phyloP scores from a whole-genome alignment of 2,113 vertebrate genomes.

The Psilopsiagon aymara region DNA sequence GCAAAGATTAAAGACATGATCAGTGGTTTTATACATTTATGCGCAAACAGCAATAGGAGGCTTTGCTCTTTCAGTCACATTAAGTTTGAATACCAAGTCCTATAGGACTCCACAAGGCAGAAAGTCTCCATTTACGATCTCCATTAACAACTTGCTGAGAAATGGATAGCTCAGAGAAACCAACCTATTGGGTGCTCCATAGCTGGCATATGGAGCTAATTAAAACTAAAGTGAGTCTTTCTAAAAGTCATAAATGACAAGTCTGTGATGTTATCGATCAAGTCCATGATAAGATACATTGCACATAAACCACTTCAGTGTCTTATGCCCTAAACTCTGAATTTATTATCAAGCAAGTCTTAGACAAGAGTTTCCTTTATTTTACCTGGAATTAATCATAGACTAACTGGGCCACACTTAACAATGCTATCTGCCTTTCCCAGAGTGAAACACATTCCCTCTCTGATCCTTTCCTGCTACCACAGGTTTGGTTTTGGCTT shows the following conservation, averaged over 20 bases:
- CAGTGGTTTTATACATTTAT: neutral
- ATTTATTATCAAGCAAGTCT: neutral
- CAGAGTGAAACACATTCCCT: neutral
- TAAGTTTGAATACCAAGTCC: accelerated
- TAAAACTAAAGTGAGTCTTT: neutral
- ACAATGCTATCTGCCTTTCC: accelerated
- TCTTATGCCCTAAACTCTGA: neutral
- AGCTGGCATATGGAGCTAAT: neutral
- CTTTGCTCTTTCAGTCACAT: neutral
- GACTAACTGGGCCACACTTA: neutral
- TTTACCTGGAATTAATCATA: neutral
- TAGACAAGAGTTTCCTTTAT: neutral
- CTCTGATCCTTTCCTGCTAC: neutral
- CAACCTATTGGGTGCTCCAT: neutral
- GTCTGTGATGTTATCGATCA: neutral
- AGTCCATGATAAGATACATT: neutral
- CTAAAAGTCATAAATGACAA: neutral
- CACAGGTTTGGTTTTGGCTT: neutral
- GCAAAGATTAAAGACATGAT: neutral
- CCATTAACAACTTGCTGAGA: neutral
- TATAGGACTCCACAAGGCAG: neutral
- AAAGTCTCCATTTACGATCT: no score
- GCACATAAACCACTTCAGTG: neutral
- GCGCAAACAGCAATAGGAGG: neutral
- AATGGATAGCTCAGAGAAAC: neutral